These are phyloP conservation scores for Meloe dianella DNA, from an alignment of 2,888 invertebrate species.

Conservation along the genomic window DNA sequence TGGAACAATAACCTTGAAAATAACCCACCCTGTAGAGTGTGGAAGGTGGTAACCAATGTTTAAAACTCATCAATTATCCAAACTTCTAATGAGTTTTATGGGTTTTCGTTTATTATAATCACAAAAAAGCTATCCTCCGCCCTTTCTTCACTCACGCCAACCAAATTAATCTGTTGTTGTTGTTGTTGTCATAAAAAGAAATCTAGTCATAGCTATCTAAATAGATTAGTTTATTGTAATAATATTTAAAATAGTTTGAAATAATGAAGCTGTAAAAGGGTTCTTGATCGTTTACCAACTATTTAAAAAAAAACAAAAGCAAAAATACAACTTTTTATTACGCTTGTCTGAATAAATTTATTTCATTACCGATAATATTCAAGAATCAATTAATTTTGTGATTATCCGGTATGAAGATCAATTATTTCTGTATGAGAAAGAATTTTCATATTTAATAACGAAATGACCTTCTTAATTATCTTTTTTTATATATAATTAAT, in stretches of 20 bases:
- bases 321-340: background rate
- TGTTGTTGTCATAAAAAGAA: background rate
- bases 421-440: background rate
- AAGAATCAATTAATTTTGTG: background rate
- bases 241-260: conserved; percentile 4
- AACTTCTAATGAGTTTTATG: conserved; percentile 52
- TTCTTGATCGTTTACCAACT: background rate
- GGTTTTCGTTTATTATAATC: conserved; percentile 49
- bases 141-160: background rate
- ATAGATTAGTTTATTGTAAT: background rate
- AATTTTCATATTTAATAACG: background rate
- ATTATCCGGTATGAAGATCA: background rate
- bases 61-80: conserved; percentile 50
- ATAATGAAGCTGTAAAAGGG: background rate
- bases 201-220: background rate
- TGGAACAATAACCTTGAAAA: conserved; percentile 12
- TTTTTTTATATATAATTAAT: conserved; percentile 21
- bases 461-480: background rate
- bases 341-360: background rate
- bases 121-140: conserved; percentile 27
- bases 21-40: conserved; percentile 34
- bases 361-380: background rate
- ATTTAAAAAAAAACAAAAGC: background rate
- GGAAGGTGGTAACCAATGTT: conserved; percentile 33
- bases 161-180: conserved; percentile 7